phyloP scores from a whole-genome alignment of 2,797 vertebrate genomes.

The Chrysocyon brachyurus region DNA sequence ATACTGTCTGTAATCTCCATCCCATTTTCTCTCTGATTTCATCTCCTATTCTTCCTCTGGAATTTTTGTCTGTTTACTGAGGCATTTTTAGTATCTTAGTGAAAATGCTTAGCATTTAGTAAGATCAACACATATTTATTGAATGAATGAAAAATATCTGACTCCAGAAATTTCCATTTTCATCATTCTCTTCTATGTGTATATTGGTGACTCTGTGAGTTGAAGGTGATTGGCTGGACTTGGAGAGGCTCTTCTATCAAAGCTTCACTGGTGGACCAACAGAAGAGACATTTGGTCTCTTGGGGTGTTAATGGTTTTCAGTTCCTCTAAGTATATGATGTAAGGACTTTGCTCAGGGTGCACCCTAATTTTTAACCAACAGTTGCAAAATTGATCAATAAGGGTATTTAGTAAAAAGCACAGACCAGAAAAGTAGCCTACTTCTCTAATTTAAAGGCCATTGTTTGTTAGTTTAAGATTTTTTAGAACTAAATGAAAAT shows the following conservation, averaged over 20 bases:
- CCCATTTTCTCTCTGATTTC: slow-evolving; percentile 21
- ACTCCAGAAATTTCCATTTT: slow-evolving; percentile 8
- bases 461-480: slow-evolving; percentile 26
- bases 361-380: background rate
- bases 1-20: background rate
- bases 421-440: slow-evolving; percentile 11
- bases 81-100: background rate
- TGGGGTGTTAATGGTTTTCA: slow-evolving; percentile 40
- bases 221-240: background rate
- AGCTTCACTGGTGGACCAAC: background rate
- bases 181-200: background rate
- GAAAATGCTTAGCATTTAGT: slow-evolving; percentile 37
- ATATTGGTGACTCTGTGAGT: background rate
- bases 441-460: slow-evolving; percentile 25
- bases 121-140: slow-evolving; percentile 32
- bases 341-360: background rate
- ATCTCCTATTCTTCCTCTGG: background rate
- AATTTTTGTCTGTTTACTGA: slow-evolving; percentile 46
- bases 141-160: slow-evolving; percentile 46
- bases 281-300: slow-evolving; percentile 38
- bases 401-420: slow-evolving; percentile 25
- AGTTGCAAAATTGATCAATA: slow-evolving; percentile 13
- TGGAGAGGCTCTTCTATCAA: background rate
- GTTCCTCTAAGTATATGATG: slow-evolving; percentile 4
- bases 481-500: slow-evolving; percentile 63